Base-by-base conservation (phyloP, 2,888 invertebrate species). In the Operophtera brumata region DNA sequence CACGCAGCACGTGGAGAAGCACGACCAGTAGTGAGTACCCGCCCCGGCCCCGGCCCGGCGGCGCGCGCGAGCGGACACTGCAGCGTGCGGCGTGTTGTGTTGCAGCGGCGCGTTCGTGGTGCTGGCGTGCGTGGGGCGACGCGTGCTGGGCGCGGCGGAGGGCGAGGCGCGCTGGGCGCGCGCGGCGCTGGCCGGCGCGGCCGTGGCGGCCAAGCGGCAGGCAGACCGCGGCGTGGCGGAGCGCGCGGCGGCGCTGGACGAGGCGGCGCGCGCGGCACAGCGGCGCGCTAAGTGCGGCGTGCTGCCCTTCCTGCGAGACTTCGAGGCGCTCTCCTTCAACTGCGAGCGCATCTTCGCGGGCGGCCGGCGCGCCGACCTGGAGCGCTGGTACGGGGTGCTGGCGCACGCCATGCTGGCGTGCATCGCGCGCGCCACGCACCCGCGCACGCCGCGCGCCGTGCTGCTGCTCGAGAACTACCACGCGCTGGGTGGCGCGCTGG, bases 81-180 rank as follows among this genome's bases (percentile, higher is more conserved):
- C 0, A 20, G 26, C 12, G n/a, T n/a, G n/a, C 25, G 36, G 26
- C 10, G n/a, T n/a, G n/a, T 20, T 6, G 11, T 20, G 65, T 79
- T 85, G 52, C 73, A 98, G 97, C 84, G 97, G 97, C 79, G 97
- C 97, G 47, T 96, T 99, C 93, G 96, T 97, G 68, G 96, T 98
- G 59, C 91, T 99, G 73, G 98, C 98, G 10, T 93, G 96, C 65
- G 92, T 98, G 71, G 96, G 97, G 62, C 95, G 97, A 73, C 98
- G 99, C 77, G 98, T 98, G 25, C 94, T 97, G 93, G 95, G 96
- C 94, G 96, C 86, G 95, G 96, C 52, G 28, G 59, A 61, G 49
- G 47, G 51, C 92, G 94, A 95, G 94, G 96, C 82, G 94, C 96
- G 77, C 93, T 94, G 28, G 60, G 65, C 50, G 57, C 50, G 71